These are phyloP conservation scores for Crypturellus undulatus DNA, from an alignment of 2,113 vertebrate species.

Conservation along the genomic window DNA sequence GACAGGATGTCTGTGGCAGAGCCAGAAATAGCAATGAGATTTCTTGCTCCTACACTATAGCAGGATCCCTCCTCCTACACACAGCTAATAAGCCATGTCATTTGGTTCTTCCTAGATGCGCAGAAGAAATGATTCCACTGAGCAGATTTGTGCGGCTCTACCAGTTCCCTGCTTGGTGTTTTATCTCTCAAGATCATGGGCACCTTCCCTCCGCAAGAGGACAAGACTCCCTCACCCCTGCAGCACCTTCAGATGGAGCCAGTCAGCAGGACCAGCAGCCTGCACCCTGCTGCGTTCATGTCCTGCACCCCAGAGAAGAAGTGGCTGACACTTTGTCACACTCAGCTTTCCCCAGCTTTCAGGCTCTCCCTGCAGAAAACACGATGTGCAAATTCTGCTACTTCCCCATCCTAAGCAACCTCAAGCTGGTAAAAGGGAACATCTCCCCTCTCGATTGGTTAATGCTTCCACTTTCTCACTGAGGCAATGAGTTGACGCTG, in stretches of 20 bases:
- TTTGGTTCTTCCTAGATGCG: not conserved
- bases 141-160: not conserved
- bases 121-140: not conserved
- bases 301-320: not conserved
- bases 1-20: constrained; percentile 27
- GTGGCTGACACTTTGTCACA: not conserved
- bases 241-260: not conserved
- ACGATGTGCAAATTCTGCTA: not conserved
- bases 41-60: constrained; percentile 7
- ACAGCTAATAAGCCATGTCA: not conserved
- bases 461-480: rapidly evolving
- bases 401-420: not conserved
- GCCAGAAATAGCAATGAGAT: constrained; percentile 23
- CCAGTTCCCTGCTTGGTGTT: not conserved
- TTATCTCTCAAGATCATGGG: not conserved
- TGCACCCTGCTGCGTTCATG: not conserved
- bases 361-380: not conserved
- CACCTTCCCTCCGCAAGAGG: not conserved
- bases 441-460: not conserved
- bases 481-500: not conserved
- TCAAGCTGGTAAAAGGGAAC: not conserved
- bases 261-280: not conserved
- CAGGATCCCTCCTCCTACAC: constrained; percentile 9
- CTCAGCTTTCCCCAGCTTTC: not conserved
- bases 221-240: not conserved